These are phyloP conservation scores for Phania funesta DNA, from an alignment of 2,888 invertebrate species.

Conservation along the genomic window DNA sequence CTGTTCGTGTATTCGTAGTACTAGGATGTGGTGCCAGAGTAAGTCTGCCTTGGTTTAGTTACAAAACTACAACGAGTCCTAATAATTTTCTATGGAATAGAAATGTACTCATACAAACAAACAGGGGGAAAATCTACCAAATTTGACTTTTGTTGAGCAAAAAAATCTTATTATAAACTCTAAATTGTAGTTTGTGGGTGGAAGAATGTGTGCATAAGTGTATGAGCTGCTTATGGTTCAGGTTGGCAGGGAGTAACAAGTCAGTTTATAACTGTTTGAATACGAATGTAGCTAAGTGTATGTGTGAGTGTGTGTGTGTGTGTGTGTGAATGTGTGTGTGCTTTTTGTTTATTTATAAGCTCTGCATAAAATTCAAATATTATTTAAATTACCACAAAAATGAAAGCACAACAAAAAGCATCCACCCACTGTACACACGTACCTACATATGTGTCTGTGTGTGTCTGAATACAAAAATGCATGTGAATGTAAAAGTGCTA, in stretches of 20 bases:
- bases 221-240: neutral
- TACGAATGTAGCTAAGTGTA: neutral
- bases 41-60: conserved; percentile 42
- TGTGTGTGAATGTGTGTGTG: neutral
- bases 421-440: neutral
- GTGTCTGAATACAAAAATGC: neutral
- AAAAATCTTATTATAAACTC: conserved; percentile 58
- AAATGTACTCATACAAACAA: conserved; percentile 42
- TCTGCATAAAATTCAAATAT: conserved; percentile 56
- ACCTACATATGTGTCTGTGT: neutral
- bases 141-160: conserved; percentile 57
- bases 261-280: conserved; percentile 36
- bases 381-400: conserved; percentile 54
- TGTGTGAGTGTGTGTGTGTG: neutral
- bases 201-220: neutral
- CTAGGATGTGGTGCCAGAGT: conserved; percentile 7
- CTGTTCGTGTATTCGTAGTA: neutral
- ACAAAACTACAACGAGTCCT: conserved; percentile 43
- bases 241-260: conserved; percentile 21
- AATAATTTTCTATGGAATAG: conserved; percentile 40
- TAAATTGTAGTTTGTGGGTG: conserved; percentile 28
- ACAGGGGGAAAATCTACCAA: conserved; percentile 26
- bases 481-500: neutral
- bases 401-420: conserved; percentile 17
- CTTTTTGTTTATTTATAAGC: conserved; percentile 27